Evolutionary conservation across 1,140 invertebrate genomes (phyloP), one percentile per base, ranked within the genome.

Genomic region (Microvelia longipes): DNA sequence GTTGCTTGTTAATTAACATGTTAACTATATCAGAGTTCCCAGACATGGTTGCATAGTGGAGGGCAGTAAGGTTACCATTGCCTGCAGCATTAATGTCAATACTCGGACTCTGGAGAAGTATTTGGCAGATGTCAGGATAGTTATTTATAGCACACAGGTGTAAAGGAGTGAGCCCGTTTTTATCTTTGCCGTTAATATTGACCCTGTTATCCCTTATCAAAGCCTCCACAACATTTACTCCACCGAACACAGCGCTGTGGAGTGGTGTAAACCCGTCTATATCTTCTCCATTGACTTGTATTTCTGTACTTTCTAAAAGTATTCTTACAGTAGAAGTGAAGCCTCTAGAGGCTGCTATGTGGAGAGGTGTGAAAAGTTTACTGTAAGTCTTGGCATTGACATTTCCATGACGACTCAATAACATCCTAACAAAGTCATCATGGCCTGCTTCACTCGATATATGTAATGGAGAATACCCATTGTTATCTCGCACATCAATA

Each of bases 281-380:
- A 69, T 67, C 66, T 25, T 69, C 30, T 66, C 11, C 28, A 61
- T 73, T 69, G 60, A 75, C 69, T 69, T 68, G 65, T 19, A 19
- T 63, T 50, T 15, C 50, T 62, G 66, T 61, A 14, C 28, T 63
- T 24, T 28, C 19, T 19, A 66, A 19, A 14, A 66, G 28, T 27
- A 66, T 19, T 28, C 28, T 28, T 28, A 66, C 65, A 1, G 26
- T 66, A 11, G 65, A 28, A 0, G n/a, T 27, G 28, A 11, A 28
- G 5, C 65, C 28, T 35, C 88, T 90, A 79, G 95, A 91, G 0
- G 93, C 89, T 50, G 93, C 92, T 79, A 95, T 95, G 81, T 96
- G 93, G 30, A 96, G 80, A 14, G 93, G 93, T 1, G 93, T 95
- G 19, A 26, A 66, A 1, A 90, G 90, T 1, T 92, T 92, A 77